Conservation (phyloP, 2,113 vertebrate species). For the Sturnira hondurensis region DNA sequence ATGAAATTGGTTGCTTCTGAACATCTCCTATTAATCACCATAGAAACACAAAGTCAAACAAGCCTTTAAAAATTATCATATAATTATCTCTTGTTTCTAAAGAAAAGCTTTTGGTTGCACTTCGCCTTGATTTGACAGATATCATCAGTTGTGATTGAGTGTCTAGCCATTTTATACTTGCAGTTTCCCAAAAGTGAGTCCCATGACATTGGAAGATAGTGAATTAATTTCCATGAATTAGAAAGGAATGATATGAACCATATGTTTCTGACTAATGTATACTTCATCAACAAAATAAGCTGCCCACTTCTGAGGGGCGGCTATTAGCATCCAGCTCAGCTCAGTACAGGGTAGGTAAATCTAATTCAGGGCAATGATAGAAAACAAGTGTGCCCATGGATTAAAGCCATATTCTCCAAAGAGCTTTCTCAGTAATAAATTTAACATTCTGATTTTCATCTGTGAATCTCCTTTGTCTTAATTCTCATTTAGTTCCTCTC, state of each 20-base stretch:
- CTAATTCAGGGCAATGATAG: neutral
- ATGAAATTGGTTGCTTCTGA: neutral
- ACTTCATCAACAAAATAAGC: neutral
- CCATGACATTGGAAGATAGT: neutral
- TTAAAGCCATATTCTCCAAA: neutral
- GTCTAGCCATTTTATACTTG: neutral
- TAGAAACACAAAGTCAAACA: neutral
- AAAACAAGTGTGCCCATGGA: neutral
- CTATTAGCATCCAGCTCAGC: neutral
- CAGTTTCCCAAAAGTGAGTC: neutral
- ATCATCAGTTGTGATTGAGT: neutral
- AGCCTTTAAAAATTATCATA: neutral
- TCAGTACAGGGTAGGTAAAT: neutral
- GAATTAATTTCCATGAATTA: conserved; percentile 6
- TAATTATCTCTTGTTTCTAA: conserved; percentile 3
- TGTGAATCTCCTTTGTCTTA: neutral
- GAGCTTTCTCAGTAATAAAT: neutral
- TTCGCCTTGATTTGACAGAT: conserved; percentile 14
- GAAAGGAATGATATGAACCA: neutral
- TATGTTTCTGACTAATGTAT: neutral
- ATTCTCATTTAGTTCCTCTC: neutral
- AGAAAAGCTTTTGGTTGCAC: neutral
- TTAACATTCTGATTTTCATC: neutral
- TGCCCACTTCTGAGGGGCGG: neutral
- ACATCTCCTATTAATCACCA: neutral